A percentile compares a stretch with the other conserved stretches of the same genome.
Conservation (phyloP, 2,888 invertebrate species). For the Phania funesta region DNA sequence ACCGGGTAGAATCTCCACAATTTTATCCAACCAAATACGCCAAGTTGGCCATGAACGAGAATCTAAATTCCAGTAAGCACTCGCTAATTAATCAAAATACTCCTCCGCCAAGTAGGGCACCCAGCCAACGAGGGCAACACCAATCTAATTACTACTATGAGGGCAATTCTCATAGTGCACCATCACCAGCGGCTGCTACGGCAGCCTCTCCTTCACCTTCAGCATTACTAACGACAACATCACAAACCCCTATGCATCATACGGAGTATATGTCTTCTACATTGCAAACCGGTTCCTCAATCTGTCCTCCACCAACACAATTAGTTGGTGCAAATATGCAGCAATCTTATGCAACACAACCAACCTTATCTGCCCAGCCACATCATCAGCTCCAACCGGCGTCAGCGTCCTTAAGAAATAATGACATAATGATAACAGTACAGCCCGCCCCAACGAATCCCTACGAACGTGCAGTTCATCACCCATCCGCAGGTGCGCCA, state of each 20-base stretch:
- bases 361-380: conserved; percentile 35
- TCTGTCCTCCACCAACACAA: conserved; percentile 33
- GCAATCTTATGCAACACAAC: conserved; percentile 53
- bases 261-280: conserved; percentile 55
- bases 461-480: conserved; percentile 46
- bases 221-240: conserved; percentile 56
- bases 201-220: conserved; percentile 73
- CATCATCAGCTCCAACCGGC: conserved; percentile 39
- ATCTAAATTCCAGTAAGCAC: conserved; percentile 40
- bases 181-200: conserved; percentile 73
- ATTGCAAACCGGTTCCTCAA: conserved; percentile 2
- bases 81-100: conserved; percentile 68
- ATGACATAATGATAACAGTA: conserved; percentile 44
- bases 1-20: conserved; percentile 63
- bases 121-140: conserved; percentile 59
- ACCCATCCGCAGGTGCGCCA: background rate
- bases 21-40: conserved; percentile 74
- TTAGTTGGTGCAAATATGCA: conserved; percentile 41
- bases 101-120: conserved; percentile 64
- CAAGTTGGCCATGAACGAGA: conserved; percentile 69
- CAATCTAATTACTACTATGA: conserved; percentile 65
- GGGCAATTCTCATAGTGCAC: conserved; percentile 66
- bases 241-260: conserved; percentile 66
- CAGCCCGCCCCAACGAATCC: conserved; percentile 35
- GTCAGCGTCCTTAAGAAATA: conserved; percentile 35